phyloP scores from a whole-genome alignment of 1,140 invertebrate species.

The Caenorhabditis briggsae region DNA sequence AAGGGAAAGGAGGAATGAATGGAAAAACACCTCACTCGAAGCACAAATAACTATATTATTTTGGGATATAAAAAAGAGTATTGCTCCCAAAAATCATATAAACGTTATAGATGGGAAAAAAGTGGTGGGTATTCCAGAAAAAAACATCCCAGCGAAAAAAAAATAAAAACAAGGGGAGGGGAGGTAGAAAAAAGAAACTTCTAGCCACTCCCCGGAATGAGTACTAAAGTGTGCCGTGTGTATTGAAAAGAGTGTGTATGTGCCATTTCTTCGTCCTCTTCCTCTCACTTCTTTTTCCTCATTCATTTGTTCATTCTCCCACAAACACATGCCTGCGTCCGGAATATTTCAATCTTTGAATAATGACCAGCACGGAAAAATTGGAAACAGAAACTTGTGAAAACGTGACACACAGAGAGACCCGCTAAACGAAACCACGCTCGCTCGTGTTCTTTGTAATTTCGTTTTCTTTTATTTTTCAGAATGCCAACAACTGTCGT shows the following conservation, averaged over 20 bases:
- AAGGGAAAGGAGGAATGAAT: too few species aligned
- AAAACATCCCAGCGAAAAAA: conserved; percentile 5
- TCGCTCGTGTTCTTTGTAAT: conserved; percentile 21
- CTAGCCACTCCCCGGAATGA: background rate
- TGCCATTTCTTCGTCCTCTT: background rate
- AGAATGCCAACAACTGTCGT: conserved; percentile 1
- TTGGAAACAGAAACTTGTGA: background rate
- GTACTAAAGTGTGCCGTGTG: conserved; percentile 40
- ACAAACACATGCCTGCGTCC: background rate
- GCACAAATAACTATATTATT: too few species aligned
- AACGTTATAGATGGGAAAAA: too few species aligned
- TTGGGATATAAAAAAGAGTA: too few species aligned
- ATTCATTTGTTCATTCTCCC: conserved; percentile 17
- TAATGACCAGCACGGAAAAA: conserved; percentile 15
- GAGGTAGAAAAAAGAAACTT: background rate
- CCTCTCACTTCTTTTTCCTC: conserved; percentile 14
- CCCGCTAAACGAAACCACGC: background rate
- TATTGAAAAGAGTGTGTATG: background rate
- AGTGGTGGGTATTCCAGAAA: background rate
- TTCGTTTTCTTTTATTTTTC: background rate
- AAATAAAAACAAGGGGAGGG: background rate
- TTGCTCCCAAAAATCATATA: too few species aligned
- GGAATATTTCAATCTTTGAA: conserved; percentile 45
- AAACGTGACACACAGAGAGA: background rate
- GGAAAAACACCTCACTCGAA: too few species aligned